Percentiles rank a stretch among this genome's conserved stretches.
Evolutionary conservation across 2,888 invertebrate genomes (phyloP).

Genomic region (Conops quadrifasciatus): DNA sequence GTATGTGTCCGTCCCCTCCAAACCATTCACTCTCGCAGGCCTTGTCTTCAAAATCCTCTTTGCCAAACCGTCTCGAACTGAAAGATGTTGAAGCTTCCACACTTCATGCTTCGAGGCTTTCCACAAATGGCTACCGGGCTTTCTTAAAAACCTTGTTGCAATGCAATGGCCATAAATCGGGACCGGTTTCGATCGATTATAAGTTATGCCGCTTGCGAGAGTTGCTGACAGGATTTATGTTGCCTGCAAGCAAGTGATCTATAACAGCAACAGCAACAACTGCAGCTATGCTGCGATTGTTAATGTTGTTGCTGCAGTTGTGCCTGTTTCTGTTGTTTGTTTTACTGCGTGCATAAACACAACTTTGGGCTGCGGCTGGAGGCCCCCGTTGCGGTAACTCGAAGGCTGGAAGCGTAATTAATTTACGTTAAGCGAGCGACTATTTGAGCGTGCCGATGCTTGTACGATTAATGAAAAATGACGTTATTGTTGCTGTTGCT

Average conservation of each 20-base stretch:
- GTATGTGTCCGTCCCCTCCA: not conserved
- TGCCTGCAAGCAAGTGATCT: not conserved
- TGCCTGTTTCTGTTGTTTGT: not conserved
- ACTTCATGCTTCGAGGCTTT: not conserved
- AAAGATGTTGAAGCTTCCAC: not conserved
- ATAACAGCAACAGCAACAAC: constrained; percentile 17
- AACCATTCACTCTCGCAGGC: not conserved
- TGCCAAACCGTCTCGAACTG: not conserved
- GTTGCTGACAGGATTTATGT: constrained; percentile 29
- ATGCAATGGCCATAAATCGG: not conserved
- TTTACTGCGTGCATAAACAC: not conserved
- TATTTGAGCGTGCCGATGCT: constrained; percentile 10
- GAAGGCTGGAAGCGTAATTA: constrained; percentile 25
- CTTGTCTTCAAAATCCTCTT: not conserved
- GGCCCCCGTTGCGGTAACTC: constrained; percentile 1
- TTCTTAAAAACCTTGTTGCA: not conserved
- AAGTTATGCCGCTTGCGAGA: not conserved
- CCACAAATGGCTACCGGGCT: constrained; percentile 13
- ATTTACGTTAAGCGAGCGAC: constrained; percentile 12
- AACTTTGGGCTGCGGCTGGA: not conserved
- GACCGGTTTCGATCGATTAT: constrained; percentile 22
- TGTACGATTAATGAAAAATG: not conserved
- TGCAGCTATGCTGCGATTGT: not conserved
- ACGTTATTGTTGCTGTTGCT: constrained; percentile 11
- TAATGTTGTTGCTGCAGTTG: not conserved